Evolutionary conservation across 1,140 invertebrate genomes (phyloP).

Genomic region (Pomacea maculata): DNA sequence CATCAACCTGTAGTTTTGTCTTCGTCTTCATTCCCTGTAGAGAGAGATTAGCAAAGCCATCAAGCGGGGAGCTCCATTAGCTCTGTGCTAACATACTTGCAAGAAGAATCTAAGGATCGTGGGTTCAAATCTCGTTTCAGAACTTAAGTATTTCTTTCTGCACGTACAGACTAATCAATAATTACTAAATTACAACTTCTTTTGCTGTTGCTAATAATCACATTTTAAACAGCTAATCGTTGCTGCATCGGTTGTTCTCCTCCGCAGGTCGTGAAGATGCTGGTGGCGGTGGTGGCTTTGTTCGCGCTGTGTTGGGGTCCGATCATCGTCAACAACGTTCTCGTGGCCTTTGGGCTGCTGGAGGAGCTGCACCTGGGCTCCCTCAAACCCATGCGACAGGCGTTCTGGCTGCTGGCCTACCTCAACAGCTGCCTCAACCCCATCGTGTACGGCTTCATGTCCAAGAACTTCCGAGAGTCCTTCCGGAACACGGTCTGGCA

Average conservation of each 20-base stretch:
- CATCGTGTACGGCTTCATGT: constrained; percentile 84
- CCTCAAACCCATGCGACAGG: constrained; percentile 73
- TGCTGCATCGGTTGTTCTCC: neutral
- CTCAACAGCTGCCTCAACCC: constrained; percentile 78
- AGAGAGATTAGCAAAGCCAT: too few species aligned
- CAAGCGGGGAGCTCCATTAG: too few species aligned
- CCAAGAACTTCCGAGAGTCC: constrained; percentile 77
- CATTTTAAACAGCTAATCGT: neutral
- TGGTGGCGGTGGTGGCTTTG: constrained; percentile 66
- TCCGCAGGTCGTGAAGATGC: constrained; percentile 68
- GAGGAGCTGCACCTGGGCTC: constrained; percentile 66
- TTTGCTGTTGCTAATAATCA: too few species aligned
- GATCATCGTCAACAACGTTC: constrained; percentile 58
- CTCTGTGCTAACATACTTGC: too few species aligned
- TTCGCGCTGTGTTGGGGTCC: constrained; percentile 70
- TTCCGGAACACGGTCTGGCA: constrained; percentile 65
- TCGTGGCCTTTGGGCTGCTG: constrained; percentile 70
- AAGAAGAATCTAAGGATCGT: too few species aligned
- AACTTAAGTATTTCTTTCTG: neutral
- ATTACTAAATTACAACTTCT: too few species aligned
- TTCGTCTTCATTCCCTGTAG: too few species aligned
- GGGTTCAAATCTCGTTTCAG: neutral
- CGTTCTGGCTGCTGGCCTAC: constrained; percentile 73
- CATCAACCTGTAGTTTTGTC: too few species aligned
- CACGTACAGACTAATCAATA: neutral